Conservation (phyloP, 2,797 vertebrate species). For the Myotis planiceps region DNA sequence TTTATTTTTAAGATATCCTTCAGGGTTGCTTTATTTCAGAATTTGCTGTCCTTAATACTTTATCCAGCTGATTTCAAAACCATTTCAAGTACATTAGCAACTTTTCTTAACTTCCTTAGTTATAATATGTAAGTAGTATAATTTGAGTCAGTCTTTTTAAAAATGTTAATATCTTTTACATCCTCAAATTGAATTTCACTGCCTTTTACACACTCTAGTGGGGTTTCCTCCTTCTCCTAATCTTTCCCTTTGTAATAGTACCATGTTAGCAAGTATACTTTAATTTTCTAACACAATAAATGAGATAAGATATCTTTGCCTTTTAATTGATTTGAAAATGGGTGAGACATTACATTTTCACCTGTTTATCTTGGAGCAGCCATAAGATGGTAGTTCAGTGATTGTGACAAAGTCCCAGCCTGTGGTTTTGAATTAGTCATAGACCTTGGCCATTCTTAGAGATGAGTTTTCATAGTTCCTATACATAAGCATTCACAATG, state of each 20-base stretch:
- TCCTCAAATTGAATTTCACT: not conserved
- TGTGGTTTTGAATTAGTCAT: not conserved
- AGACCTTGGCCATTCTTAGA: not conserved
- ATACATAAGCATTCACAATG: not conserved
- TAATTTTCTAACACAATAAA: conserved; percentile 38
- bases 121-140: not conserved
- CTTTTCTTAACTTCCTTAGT: not conserved
- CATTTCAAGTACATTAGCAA: not conserved
- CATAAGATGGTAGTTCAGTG: not conserved
- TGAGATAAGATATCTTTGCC: not conserved
- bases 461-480: not conserved
- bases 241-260: not conserved
- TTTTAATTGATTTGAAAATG: conserved; percentile 49
- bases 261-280: not conserved
- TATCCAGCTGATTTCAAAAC: not conserved
- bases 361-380: not conserved
- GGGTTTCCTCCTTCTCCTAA: not conserved
- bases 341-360: not conserved
- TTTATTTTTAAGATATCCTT: not conserved
- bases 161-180: not conserved
- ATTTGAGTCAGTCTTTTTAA: not conserved
- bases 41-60: not conserved
- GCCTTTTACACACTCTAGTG: not conserved
- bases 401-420: not conserved
- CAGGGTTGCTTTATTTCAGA: not conserved